Conservation (phyloP, 1,140 invertebrate genomes). For the Micrasema minimum region DNA sequence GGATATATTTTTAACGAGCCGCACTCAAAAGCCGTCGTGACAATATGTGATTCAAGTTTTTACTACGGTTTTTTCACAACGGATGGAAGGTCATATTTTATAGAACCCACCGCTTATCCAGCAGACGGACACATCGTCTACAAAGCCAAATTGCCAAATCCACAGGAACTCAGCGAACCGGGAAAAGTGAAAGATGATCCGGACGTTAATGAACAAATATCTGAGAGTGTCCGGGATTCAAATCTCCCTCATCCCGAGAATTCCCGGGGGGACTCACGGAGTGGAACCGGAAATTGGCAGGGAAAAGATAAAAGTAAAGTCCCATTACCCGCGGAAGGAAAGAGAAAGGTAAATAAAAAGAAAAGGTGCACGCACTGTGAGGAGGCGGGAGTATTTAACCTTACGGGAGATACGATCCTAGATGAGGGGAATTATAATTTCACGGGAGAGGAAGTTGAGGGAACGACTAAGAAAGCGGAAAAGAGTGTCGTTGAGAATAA, state of each 20-base stretch:
- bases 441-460: conserved; percentile 29
- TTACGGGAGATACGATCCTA: conserved; percentile 63
- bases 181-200: conserved; percentile 24
- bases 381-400: conserved; percentile 58
- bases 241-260: background rate
- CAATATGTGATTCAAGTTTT: conserved; percentile 59
- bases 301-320: conserved; percentile 1
- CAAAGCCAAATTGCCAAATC: conserved; percentile 47
- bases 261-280: background rate
- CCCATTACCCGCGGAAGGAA: background rate
- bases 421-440: conserved; percentile 48
- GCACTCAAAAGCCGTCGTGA: conserved; percentile 57
- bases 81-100: conserved; percentile 56
- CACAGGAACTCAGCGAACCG: no score
- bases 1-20: conserved; percentile 48
- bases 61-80: conserved; percentile 61
- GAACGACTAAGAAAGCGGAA: conserved; percentile 9
- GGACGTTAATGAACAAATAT: conserved; percentile 11
- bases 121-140: conserved; percentile 55
- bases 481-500: conserved; percentile 54
- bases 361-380: conserved; percentile 49
- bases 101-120: conserved; percentile 57
- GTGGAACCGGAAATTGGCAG: background rate
- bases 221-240: background rate
- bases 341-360: conserved; percentile 31